These are phyloP conservation scores for Drosophila pachea DNA, from an alignment of 1,140 invertebrate genomes.

Conservation along the genomic window DNA sequence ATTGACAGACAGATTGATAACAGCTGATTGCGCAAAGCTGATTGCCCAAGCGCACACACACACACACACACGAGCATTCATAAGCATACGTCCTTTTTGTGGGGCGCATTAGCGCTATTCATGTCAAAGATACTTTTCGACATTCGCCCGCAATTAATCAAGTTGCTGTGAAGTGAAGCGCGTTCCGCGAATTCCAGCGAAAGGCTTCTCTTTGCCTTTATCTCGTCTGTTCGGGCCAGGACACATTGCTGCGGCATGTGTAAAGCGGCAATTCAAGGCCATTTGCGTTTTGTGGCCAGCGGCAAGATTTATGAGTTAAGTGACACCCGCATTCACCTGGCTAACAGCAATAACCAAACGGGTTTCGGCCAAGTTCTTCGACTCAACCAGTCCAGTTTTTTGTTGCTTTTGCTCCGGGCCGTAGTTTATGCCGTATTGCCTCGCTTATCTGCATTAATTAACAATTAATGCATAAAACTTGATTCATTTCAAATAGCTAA, in stretches of 20 bases:
- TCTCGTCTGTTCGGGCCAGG: slow-evolving; percentile 43
- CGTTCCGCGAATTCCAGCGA: slow-evolving; percentile 51
- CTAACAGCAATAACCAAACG: slow-evolving; percentile 43
- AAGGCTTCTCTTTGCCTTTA: slow-evolving; percentile 20
- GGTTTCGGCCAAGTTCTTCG: slow-evolving; percentile 55
- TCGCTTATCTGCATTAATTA: slow-evolving; percentile 75
- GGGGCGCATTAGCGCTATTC: slow-evolving; percentile 10
- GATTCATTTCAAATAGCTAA: slow-evolving; percentile 62
- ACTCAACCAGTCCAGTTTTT: not conserved
- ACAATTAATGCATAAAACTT: slow-evolving; percentile 55
- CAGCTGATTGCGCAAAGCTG: slow-evolving; percentile 45
- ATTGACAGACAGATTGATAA: slow-evolving; percentile 67
- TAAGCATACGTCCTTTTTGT: not conserved
- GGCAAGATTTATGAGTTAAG: slow-evolving; percentile 66
- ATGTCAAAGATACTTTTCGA: slow-evolving; percentile 35
- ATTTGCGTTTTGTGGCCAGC: slow-evolving; percentile 22
- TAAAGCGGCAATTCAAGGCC: slow-evolving; percentile 18
- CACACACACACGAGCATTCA: not conserved
- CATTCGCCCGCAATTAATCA: slow-evolving; percentile 69
- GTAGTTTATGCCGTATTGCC: slow-evolving; percentile 32
- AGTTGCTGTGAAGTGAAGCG: slow-evolving; percentile 29
- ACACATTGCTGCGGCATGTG: slow-evolving; percentile 34
- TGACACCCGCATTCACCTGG: slow-evolving; percentile 66
- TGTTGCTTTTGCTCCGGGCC: not conserved
- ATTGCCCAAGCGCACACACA: slow-evolving; percentile 6